phyloP scores from a whole-genome alignment of 2,797 vertebrate genomes.

The Hephaestus fuliginosus region DNA sequence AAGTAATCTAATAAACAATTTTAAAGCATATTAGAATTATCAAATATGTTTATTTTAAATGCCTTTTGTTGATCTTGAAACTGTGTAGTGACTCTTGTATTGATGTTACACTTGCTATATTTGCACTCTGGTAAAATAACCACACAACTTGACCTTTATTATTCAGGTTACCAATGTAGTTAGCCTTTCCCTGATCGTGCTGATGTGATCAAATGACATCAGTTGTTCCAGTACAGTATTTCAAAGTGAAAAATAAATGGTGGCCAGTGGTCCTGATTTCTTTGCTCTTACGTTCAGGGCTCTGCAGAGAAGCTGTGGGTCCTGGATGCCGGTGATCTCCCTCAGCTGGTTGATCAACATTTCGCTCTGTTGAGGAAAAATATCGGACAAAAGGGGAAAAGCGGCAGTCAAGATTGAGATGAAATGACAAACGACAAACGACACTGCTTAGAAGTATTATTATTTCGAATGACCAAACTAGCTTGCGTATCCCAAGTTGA shows the following conservation, averaged over 20 bases:
- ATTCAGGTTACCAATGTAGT: too few species aligned
- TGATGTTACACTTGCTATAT: background rate
- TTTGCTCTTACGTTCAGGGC: constrained; percentile 89
- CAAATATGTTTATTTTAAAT: background rate
- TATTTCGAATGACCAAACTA: background rate
- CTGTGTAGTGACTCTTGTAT: background rate
- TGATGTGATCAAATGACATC: too few species aligned
- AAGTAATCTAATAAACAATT: background rate
- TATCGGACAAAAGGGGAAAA: background rate
- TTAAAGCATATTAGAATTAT: background rate
- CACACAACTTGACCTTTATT: too few species aligned
- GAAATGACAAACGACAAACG: background rate
- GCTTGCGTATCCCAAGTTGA: background rate
- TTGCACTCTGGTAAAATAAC: background rate
- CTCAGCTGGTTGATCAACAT: constrained; percentile 92
- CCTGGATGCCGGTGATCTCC: constrained; percentile 96
- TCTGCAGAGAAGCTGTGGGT: constrained; percentile 88
- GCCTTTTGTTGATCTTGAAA: background rate
- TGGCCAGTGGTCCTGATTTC: background rate
- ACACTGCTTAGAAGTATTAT: too few species aligned
- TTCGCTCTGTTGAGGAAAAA: constrained; percentile 72
- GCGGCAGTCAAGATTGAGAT: background rate
- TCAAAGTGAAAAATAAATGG: too few species aligned
- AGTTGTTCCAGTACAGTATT: too few species aligned
- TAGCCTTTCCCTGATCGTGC: too few species aligned